Percentiles rank a stretch among this genome's conserved stretches.
Conservation (phyloP, 2,888 invertebrate genomes). For the Carabus problematicus region DNA sequence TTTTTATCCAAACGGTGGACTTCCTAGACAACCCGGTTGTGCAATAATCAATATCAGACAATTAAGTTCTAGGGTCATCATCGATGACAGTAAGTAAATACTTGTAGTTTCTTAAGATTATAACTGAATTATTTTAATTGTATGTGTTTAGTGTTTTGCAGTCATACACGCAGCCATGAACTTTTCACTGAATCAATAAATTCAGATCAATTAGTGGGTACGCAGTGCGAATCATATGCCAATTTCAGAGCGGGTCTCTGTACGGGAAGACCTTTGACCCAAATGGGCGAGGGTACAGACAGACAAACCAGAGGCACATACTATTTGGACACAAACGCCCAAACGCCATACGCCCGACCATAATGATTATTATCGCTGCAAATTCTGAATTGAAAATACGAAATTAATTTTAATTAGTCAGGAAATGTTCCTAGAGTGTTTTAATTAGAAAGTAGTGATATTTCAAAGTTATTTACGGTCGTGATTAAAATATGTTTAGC, state of each 20-base stretch:
- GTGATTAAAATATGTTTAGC: slow-evolving; percentile 15
- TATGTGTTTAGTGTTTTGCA: slow-evolving; percentile 33
- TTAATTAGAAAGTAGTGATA: not conserved
- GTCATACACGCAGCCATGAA: slow-evolving; percentile 37
- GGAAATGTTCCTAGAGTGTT: not conserved
- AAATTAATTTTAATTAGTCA: not conserved
- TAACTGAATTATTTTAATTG: slow-evolving; percentile 13
- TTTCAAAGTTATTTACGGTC: not conserved
- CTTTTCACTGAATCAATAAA: slow-evolving; percentile 33
- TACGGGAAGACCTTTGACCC: not conserved
- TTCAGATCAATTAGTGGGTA: slow-evolving; percentile 15
- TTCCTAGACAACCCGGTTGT: slow-evolving; percentile 58
- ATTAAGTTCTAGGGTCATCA: slow-evolving; percentile 34
- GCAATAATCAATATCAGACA: slow-evolving; percentile 30
- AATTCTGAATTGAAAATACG: not conserved
- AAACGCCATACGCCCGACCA: slow-evolving; percentile 15
- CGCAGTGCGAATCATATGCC: slow-evolving; percentile 25
- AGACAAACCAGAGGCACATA: slow-evolving; percentile 24
- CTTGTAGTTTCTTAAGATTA: not conserved
- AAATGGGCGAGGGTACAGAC: slow-evolving; percentile 34
- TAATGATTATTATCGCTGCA: not conserved
- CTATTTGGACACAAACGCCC: slow-evolving; percentile 29
- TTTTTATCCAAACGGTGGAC: slow-evolving; percentile 59
- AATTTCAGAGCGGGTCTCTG: slow-evolving; percentile 24
- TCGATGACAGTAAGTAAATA: slow-evolving; percentile 37